These are phyloP conservation scores for Agriotes lineatus DNA, from an alignment of 2,888 invertebrate species.

Conservation along the genomic window DNA sequence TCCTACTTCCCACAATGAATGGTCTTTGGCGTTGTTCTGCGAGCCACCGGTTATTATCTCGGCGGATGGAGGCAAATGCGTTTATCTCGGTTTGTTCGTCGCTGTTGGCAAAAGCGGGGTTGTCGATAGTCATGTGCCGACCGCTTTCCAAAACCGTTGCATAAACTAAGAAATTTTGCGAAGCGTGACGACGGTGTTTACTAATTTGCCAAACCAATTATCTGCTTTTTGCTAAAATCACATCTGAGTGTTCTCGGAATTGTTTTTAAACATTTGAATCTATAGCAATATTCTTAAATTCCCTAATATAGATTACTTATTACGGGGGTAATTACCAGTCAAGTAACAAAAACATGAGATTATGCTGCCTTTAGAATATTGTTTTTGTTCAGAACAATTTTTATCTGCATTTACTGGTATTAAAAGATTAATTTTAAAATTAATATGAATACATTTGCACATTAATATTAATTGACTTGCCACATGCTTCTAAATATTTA, in stretches of 20 bases:
- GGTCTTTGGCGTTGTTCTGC: conserved; percentile 13
- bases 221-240: too few relatives aligned
- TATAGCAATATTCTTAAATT: background rate
- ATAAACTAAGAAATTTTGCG: background rate
- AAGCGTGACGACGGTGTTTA: background rate
- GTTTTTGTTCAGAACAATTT: too few relatives aligned
- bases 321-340: background rate
- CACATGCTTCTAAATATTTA: too few relatives aligned
- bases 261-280: too few relatives aligned
- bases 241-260: too few relatives aligned
- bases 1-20: conserved; percentile 14
- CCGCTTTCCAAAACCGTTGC: conserved; percentile 5
- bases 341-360: too few relatives aligned
- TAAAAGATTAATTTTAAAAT: too few relatives aligned
- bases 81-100: conserved; percentile 4
- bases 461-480: too few relatives aligned
- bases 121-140: conserved; percentile 3
- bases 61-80: conserved; percentile 16
- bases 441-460: too few relatives aligned
- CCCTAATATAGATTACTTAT: background rate
- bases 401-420: too few relatives aligned
- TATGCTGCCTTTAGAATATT: too few relatives aligned
- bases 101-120: background rate
- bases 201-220: too few relatives aligned
- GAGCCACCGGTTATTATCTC: conserved; percentile 9